These are phyloP conservation scores for Chloebia gouldiae DNA, from an alignment of 2,113 vertebrate genomes.

Conservation along the genomic window DNA sequence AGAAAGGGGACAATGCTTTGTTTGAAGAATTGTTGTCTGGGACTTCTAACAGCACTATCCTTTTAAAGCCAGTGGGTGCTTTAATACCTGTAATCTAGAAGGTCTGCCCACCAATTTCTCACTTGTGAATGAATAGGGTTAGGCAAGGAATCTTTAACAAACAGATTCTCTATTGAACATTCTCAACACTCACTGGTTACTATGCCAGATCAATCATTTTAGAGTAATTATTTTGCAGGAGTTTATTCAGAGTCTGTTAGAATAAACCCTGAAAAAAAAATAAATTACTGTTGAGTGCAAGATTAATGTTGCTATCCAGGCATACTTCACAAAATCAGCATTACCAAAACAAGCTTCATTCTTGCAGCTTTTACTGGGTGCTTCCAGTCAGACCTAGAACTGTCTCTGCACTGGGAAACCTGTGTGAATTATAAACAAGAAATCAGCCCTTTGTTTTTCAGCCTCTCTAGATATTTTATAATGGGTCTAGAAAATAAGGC, in stretches of 20 bases:
- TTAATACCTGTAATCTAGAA: background rate
- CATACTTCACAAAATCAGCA: background rate
- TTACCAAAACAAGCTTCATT: background rate
- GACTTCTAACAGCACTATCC: slow-evolving; percentile 26
- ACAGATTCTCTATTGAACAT: background rate
- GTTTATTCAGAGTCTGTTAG: slow-evolving; percentile 27
- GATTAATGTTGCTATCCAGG: background rate
- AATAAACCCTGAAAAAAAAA: slow-evolving; percentile 15
- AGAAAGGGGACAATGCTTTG: slow-evolving; percentile 40
- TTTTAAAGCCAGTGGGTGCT: slow-evolving; percentile 15
- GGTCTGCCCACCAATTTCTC: background rate
- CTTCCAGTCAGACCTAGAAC: background rate
- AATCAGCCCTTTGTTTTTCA: background rate
- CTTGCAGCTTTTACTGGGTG: background rate
- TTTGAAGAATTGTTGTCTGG: slow-evolving; percentile 34
- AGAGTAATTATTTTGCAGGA: slow-evolving; percentile 19
- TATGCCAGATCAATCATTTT: background rate
- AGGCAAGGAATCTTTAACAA: slow-evolving; percentile 11
- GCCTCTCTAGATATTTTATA: background rate
- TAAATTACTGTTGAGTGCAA: background rate
- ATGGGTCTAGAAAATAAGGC: background rate
- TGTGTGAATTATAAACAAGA: background rate
- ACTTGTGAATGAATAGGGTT: background rate
- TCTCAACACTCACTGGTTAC: background rate
- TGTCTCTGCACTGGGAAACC: background rate